phyloP scores from a whole-genome alignment of 2,113 vertebrate species.

The Ranitomeya imitator region DNA sequence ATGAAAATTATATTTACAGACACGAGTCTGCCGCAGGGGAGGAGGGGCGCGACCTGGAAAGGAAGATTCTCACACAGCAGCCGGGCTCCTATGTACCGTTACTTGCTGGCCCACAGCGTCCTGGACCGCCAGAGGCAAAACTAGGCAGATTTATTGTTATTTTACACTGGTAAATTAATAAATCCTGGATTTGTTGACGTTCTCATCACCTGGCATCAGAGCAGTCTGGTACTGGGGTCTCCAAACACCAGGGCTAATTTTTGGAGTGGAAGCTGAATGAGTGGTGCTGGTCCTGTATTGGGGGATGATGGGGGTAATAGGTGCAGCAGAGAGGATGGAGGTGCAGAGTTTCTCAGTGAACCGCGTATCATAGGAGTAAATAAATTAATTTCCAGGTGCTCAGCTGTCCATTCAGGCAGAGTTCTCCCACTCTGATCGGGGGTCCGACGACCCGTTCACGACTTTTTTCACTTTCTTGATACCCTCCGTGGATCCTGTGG shows the following conservation, averaged over 20 bases:
- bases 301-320: too few species aligned
- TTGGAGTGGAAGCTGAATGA: neutral
- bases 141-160: neutral
- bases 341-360: neutral
- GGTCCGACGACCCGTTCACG: conserved; percentile 72
- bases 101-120: neutral
- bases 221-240: neutral
- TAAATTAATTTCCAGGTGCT: conserved; percentile 60
- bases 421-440: conserved; percentile 68
- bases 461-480: conserved; percentile 80
- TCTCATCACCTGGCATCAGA: neutral
- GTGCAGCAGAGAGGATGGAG: neutral
- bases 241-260: neutral
- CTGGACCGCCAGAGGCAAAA: neutral
- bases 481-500: conserved; percentile 75
- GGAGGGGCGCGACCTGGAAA: neutral
- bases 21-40: neutral
- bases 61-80: neutral
- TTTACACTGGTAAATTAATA: neutral
- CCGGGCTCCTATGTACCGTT: neutral
- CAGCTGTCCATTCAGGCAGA: conserved; percentile 61
- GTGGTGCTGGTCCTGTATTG: neutral
- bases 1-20: conserved; percentile 22
- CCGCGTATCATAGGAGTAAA: neutral
- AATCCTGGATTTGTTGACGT: neutral